A percentile compares a stretch with the other conserved stretches of the same genome.
phyloP scores from a whole-genome alignment of 2,888 invertebrate species.

The Iphiclides podalirius region DNA sequence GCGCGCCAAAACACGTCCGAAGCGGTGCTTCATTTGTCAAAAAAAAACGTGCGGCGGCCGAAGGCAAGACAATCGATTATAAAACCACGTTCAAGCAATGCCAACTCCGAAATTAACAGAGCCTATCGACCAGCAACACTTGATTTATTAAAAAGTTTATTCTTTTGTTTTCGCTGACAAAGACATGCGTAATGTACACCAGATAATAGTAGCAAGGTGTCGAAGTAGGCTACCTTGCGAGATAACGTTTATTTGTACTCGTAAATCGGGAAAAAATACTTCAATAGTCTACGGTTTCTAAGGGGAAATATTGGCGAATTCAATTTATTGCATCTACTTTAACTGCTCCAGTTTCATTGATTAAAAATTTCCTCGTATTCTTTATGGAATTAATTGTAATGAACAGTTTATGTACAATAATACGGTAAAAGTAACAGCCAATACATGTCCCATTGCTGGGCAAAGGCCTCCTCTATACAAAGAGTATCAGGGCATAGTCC shows the following conservation, averaged over 20 bases:
- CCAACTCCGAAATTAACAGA: constrained; percentile 47
- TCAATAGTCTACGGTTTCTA: neutral
- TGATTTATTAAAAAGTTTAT: constrained; percentile 70
- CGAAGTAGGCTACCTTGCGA: constrained; percentile 1
- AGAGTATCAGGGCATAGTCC: no score
- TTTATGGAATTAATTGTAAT: no score
- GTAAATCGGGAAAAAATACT: constrained; percentile 3
- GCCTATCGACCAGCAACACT: constrained; percentile 41
- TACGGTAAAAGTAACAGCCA: no score
- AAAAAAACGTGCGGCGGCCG: constrained; percentile 31
- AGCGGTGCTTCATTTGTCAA: constrained; percentile 40
- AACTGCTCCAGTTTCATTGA: no score
- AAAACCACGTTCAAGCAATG: constrained; percentile 37
- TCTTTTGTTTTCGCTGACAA: constrained; percentile 60
- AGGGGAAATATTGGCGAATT: constrained; percentile 23
- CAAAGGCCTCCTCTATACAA: no score
- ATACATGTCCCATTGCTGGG: no score
- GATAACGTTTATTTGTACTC: neutral
- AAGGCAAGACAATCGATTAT: constrained; percentile 28
- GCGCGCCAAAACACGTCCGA: constrained; percentile 27
- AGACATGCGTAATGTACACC: constrained; percentile 51
- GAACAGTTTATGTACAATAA: no score
- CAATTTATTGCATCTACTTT: no score
- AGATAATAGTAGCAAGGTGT: constrained; percentile 22
- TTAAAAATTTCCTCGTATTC: no score